These are phyloP conservation scores for Bicyclus anynana DNA, from an alignment of 1,140 invertebrate species.

Conservation along the genomic window DNA sequence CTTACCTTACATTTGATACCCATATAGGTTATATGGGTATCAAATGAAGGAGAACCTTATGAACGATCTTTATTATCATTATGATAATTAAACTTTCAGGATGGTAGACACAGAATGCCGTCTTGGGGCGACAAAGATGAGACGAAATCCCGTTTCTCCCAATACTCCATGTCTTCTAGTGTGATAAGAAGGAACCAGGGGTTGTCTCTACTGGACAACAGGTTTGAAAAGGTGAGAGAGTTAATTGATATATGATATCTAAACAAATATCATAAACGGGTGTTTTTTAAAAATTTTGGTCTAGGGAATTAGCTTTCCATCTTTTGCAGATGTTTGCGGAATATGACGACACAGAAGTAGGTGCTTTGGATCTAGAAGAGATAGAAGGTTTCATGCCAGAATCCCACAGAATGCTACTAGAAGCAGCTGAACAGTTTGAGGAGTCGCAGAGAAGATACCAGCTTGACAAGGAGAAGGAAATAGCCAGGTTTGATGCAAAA, in stretches of 20 bases:
- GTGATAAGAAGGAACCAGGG: constrained; percentile 92
- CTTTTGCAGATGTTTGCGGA: constrained; percentile 84
- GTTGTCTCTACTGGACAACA: constrained; percentile 89
- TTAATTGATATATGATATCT: not conserved
- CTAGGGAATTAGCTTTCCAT: constrained; percentile 13
- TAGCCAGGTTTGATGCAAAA: constrained; percentile 77
- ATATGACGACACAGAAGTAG: constrained; percentile 95
- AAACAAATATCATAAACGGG: not conserved
- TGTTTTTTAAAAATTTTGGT: not conserved
- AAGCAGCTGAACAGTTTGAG: constrained; percentile 81
- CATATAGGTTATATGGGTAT: too few species aligned
- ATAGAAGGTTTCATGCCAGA: constrained; percentile 88
- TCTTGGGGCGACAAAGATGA: constrained; percentile 83
- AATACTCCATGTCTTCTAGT: constrained; percentile 96
- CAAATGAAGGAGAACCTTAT: too few species aligned
- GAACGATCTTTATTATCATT: not conserved
- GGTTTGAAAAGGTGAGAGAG: constrained; percentile 89
- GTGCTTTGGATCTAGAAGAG: constrained; percentile 91
- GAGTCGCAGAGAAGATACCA: constrained; percentile 80
- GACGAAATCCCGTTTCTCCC: constrained; percentile 92
- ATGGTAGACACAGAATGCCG: constrained; percentile 61
- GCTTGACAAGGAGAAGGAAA: constrained; percentile 85
- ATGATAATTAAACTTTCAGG: constrained; percentile 29
- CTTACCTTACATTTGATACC: too few species aligned
- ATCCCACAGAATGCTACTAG: constrained; percentile 82